Percentiles rank a stretch among this genome's conserved stretches.
Conservation (phyloP, 2,113 vertebrate species). For the Sceloporus tristichus region DNA sequence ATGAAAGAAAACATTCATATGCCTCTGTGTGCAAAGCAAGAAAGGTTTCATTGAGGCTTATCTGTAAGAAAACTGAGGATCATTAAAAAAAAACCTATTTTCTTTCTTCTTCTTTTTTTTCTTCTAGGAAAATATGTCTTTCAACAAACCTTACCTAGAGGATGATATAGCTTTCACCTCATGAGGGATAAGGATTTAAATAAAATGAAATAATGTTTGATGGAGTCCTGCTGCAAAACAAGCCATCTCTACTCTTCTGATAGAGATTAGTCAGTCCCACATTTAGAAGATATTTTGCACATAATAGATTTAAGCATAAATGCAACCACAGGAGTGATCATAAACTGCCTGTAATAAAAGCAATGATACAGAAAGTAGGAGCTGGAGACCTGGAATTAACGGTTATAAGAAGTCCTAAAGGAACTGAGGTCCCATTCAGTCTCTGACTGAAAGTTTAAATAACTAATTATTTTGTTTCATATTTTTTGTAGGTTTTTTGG, state of each 20-base stretch:
- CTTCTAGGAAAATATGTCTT: background rate
- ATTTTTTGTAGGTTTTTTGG: too few relatives aligned
- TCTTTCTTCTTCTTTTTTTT: background rate
- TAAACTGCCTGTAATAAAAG: slow-evolving; percentile 8
- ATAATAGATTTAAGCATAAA: background rate
- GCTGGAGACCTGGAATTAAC: background rate
- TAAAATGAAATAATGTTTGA: background rate
- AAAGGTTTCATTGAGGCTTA: background rate
- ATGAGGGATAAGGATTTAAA: background rate
- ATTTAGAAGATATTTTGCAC: slow-evolving; percentile 1
- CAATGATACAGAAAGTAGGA: slow-evolving; percentile 2
- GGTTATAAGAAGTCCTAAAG: background rate
- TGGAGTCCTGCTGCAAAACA: background rate
- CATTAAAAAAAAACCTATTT: background rate
- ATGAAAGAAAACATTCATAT: background rate
- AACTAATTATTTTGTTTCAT: background rate
- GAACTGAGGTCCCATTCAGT: too few relatives aligned
- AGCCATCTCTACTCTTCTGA: background rate
- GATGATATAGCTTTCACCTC: background rate
- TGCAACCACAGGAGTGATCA: background rate
- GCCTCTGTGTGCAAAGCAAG: background rate
- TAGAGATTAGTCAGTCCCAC: background rate
- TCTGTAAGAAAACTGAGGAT: background rate
- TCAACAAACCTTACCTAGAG: background rate
- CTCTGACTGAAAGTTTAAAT: background rate